phyloP scores from a whole-genome alignment of 2,888 invertebrate genomes.

The Drosophila paranaensis region DNA sequence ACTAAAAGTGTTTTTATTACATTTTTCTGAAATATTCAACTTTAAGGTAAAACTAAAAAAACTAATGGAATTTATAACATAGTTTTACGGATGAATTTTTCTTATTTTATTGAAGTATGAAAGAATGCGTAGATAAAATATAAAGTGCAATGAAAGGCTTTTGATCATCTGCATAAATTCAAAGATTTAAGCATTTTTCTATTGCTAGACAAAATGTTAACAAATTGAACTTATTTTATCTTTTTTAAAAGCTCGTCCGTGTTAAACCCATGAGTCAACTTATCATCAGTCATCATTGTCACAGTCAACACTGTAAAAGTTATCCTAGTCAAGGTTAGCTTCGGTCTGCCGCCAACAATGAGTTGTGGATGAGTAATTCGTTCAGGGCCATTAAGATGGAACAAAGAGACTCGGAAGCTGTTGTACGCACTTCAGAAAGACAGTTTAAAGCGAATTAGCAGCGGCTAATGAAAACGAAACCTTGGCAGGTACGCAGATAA shows the following conservation, averaged over 20 bases:
- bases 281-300: slow-evolving; percentile 9
- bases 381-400: slow-evolving; percentile 12
- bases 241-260: neutral
- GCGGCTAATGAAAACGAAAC: slow-evolving; percentile 66
- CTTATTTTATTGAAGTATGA: too few species aligned
- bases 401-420: slow-evolving; percentile 32
- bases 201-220: too few species aligned
- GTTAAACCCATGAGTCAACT: slow-evolving; percentile 28
- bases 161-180: neutral
- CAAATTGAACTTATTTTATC: neutral
- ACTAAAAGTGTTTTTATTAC: neutral
- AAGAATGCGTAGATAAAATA: too few species aligned
- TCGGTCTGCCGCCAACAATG: slow-evolving; percentile 16
- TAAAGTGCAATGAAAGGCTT: neutral
- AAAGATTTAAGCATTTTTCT: too few species aligned
- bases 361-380: slow-evolving; percentile 34
- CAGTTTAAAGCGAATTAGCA: slow-evolving; percentile 20
- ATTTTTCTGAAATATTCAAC: neutral
- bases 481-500: slow-evolving; percentile 61
- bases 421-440: neutral
- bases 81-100: too few species aligned
- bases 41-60: neutral
- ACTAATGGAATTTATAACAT: too few species aligned
- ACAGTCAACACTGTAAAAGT: slow-evolving; percentile 10
- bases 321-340: slow-evolving; percentile 58